A percentile compares a stretch with the other conserved stretches of the same genome.
phyloP scores from a whole-genome alignment of 1,140 invertebrate species.

The Zeugodacus cucurbitae region DNA sequence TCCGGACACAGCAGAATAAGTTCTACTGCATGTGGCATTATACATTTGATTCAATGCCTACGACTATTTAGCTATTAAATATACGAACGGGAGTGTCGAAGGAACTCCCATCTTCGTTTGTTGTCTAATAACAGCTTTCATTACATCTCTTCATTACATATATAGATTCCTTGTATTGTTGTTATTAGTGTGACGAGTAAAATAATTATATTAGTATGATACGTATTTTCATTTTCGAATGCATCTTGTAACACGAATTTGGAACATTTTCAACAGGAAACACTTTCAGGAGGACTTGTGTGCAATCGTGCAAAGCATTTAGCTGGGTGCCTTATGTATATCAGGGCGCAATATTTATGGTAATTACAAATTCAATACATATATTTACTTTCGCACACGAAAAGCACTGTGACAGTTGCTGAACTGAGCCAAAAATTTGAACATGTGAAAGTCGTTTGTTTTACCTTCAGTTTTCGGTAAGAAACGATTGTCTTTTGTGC shows the following conservation, averaged over 20 bases:
- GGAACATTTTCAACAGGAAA: background rate
- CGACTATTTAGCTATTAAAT: no score
- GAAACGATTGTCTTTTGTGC: background rate
- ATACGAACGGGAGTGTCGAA: no score
- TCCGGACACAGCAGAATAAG: no score
- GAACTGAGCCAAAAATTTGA: background rate
- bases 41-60: no score
- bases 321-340: background rate
- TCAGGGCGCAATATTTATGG: background rate
- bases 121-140: no score
- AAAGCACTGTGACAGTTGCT: conserved; percentile 9
- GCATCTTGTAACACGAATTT: background rate
- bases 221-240: no score
- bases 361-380: background rate
- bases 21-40: no score
- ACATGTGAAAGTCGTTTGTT: conserved; percentile 5
- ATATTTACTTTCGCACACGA: conserved; percentile 27
- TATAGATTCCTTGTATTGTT: no score
- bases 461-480: conserved; percentile 23
- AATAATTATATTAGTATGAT: no score
- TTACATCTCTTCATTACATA: no score
- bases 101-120: no score
- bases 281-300: background rate
- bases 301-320: conserved; percentile 21
- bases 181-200: no score